Percentiles rank a stretch among this genome's conserved stretches.
phyloP scores from a whole-genome alignment of 1,140 invertebrate species.

The Eufriesea mexicana region DNA sequence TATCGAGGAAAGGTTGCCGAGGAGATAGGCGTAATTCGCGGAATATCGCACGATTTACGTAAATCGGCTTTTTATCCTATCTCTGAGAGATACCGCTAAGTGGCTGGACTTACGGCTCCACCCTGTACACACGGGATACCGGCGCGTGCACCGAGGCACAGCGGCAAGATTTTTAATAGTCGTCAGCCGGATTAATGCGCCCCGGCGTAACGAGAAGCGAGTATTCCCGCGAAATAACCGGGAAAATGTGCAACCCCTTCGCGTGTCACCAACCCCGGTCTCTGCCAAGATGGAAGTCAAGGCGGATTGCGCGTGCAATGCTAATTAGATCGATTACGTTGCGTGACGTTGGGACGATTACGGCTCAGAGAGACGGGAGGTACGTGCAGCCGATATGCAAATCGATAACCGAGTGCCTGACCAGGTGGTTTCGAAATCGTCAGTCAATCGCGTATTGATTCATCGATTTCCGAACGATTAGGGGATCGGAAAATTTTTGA shows the following conservation, averaged over 20 bases:
- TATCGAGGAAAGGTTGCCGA: no score
- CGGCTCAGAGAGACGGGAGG: neutral
- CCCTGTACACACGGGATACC: neutral
- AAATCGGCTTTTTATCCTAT: no score
- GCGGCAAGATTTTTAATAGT: conserved; percentile 9
- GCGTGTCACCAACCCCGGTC: neutral
- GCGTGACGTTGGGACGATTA: neutral
- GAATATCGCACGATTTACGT: no score
- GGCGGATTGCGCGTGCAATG: neutral
- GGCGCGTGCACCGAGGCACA: neutral
- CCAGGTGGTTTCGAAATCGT: no score
- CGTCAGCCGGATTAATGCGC: conserved; percentile 4
- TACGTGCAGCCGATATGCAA: neutral
- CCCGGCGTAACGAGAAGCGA: neutral
- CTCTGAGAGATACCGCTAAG: neutral
- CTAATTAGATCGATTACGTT: neutral
- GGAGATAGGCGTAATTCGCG: no score
- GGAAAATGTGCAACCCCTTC: neutral
- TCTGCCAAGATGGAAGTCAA: neutral
- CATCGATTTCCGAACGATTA: neutral
- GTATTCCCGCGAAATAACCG: neutral
- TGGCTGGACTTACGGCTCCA: neutral
- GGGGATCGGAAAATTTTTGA: neutral
- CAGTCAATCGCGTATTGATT: neutral
- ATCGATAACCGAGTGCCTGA: neutral